Evolutionary conservation across 2,797 vertebrate species (phyloP), one percentile per base, ranked within the genome.

Genomic region (Acipenser ruthenus): DNA sequence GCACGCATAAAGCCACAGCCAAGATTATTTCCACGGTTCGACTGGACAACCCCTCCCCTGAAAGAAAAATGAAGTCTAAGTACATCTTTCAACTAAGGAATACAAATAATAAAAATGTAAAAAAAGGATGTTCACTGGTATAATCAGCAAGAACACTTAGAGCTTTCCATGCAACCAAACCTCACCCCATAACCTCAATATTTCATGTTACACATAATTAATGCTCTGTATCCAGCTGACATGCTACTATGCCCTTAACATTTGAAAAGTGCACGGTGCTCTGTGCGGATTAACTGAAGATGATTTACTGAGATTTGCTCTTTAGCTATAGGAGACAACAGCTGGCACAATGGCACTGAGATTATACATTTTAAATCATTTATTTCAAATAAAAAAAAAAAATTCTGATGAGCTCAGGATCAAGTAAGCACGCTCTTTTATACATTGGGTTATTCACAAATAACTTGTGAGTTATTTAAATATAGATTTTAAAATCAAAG

Each of bases 271-370:
- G 77, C 74, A 80, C 80, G 80, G 80, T 83, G 80, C 85, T 82
- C 85, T 87, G 82, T 83, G 80, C 82, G 86, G 84, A 86, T 89
- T 88, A 88, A 82, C 84, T 83, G 81, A 65, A 83, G 77, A 77
- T 88, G 88, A 90, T 90, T 88, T 87, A 90, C 85, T 76, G 82
- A 79, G 80, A 86, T 89, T 87, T 83, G 86, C 83, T 78, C 86
- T 6, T 55, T 55, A 55, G 53, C n/a, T 78, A 71, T 77, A 77
- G 80, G 78, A 78, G 77, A 83, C 88, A 89, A 87, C 86, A 89
- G 86, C 85, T 89, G 86, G 83, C 23, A 37, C 23, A 3, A 37
- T 89, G 86, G 83, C 74, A 77, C 37, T 64, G 62, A 64, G 53
- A 68, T 68, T 58, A 58, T 68, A 64, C 49, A 64, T 60, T 60